Percentiles rank a stretch among this genome's conserved stretches.
Conservation (phyloP, 2,888 invertebrate species). For the Gymnosoma rotundatum region DNA sequence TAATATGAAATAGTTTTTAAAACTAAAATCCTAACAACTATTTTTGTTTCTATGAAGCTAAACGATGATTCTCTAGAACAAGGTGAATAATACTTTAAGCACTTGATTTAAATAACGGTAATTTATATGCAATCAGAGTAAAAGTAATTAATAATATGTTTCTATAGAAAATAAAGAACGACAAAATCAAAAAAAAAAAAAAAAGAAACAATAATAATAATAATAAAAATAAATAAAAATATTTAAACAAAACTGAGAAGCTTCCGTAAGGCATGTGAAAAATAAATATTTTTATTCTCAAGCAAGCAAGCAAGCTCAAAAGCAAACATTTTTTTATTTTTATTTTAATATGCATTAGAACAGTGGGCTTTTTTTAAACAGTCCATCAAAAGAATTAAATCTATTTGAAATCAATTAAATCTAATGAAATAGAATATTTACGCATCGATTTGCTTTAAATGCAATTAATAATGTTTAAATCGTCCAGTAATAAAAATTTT, state of each 20-base stretch:
- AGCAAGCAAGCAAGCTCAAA: constrained; percentile 21
- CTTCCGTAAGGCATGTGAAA: constrained; percentile 36
- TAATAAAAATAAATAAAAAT: not conserved
- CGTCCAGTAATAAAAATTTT: too few relatives aligned
- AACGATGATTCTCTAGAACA: constrained; percentile 36
- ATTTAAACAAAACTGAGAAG: constrained; percentile 41
- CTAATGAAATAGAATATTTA: not conserved
- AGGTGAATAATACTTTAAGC: constrained; percentile 42
- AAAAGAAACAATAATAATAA: constrained; percentile 13
- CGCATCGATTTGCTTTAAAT: too few relatives aligned
- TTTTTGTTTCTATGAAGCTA: constrained; percentile 6
- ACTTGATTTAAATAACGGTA: constrained; percentile 40
- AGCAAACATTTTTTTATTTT: constrained; percentile 22
- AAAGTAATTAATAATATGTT: constrained; percentile 56
- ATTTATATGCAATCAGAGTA: constrained; percentile 66
- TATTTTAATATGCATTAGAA: not conserved
- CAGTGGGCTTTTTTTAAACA: not conserved
- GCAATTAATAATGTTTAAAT: too few relatives aligned
- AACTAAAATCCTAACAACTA: constrained; percentile 54
- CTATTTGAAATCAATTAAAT: constrained; percentile 1
- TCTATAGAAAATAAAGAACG: constrained; percentile 47
- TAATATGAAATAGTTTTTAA: constrained; percentile 40
- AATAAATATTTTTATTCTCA: constrained; percentile 10
- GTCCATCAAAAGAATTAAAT: constrained; percentile 32
- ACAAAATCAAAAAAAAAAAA: too few relatives aligned